Evolutionary conservation across 2,888 invertebrate species (phyloP).

Genomic region (Drosophila engyochracea): DNA sequence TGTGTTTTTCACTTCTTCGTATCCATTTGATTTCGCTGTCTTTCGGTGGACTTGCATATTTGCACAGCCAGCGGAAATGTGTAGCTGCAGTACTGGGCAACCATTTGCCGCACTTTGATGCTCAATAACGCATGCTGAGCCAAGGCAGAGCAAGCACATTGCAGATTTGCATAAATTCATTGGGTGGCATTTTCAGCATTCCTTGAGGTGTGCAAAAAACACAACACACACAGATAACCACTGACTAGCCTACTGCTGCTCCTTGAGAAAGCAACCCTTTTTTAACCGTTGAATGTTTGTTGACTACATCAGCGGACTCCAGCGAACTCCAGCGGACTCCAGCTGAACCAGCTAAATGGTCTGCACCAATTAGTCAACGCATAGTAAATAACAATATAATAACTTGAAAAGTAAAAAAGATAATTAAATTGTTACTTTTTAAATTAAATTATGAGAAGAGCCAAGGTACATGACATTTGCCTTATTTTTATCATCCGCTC

Average conservation of each 20-base stretch:
- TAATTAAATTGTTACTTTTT: neutral
- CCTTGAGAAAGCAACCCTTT: neutral
- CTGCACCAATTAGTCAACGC: constrained; percentile 26
- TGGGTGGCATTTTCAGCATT: constrained; percentile 29
- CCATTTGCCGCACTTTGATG: constrained; percentile 24
- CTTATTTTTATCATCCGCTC: neutral
- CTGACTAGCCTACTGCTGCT: neutral
- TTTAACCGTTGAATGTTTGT: neutral
- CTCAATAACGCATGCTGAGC: constrained; percentile 19
- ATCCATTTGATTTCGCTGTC: constrained; percentile 31
- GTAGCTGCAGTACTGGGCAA: constrained; percentile 5
- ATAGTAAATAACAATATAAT: neutral
- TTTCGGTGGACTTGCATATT: constrained; percentile 30
- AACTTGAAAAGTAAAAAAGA: neutral
- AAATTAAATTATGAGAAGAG: neutral
- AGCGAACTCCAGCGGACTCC: constrained; percentile 5
- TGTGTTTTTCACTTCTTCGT: neutral
- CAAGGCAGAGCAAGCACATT: constrained; percentile 3
- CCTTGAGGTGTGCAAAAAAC: constrained; percentile 20
- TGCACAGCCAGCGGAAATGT: constrained; percentile 27
- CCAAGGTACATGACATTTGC: neutral
- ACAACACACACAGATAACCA: constrained; percentile 14
- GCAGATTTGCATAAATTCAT: constrained; percentile 23
- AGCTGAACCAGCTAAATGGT: constrained; percentile 17
- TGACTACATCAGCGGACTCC: constrained; percentile 8